A percentile compares a stretch with the other conserved stretches of the same genome.
Evolutionary conservation across 2,113 vertebrate species (phyloP).

Genomic region (Bubo scandiacus): DNA sequence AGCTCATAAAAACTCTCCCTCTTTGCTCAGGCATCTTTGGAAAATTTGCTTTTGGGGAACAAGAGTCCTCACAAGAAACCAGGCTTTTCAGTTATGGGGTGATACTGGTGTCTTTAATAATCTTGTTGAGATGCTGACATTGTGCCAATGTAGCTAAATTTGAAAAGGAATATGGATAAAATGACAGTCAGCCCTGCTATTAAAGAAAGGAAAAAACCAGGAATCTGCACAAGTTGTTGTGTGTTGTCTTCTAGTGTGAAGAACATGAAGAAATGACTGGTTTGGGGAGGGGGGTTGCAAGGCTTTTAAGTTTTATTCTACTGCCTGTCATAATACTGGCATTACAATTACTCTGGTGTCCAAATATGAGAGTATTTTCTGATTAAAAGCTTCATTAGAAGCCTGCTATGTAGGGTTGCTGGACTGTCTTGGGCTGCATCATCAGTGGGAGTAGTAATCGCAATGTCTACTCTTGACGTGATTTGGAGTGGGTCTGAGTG

Average conservation of each 20-base stretch:
- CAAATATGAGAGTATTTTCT: not conserved
- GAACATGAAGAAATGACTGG: not conserved
- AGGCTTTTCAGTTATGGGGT: not conserved
- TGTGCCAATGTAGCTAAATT: not conserved
- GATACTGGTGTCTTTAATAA: not conserved
- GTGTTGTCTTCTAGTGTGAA: not conserved
- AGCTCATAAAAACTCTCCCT: not conserved
- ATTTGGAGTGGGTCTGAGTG: not conserved
- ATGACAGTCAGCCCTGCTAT: not conserved
- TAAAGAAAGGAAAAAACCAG: not conserved
- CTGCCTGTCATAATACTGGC: not conserved
- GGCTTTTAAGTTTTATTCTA: not conserved
- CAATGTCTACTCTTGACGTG: not conserved
- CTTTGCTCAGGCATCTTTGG: not conserved
- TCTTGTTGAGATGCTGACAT: not conserved
- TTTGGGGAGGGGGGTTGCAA: not conserved
- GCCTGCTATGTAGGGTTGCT: not conserved
- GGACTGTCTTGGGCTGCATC: not conserved
- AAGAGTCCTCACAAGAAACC: not conserved
- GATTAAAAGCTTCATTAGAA: not conserved
- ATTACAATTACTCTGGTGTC: not conserved
- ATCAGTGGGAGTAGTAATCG: not conserved
- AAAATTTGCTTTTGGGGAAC: not conserved
- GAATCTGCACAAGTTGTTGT: not conserved
- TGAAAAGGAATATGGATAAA: not conserved